Evolutionary conservation across 2,888 invertebrate species (phyloP).

Genomic region (Heteromyza rotundicornis): DNA sequence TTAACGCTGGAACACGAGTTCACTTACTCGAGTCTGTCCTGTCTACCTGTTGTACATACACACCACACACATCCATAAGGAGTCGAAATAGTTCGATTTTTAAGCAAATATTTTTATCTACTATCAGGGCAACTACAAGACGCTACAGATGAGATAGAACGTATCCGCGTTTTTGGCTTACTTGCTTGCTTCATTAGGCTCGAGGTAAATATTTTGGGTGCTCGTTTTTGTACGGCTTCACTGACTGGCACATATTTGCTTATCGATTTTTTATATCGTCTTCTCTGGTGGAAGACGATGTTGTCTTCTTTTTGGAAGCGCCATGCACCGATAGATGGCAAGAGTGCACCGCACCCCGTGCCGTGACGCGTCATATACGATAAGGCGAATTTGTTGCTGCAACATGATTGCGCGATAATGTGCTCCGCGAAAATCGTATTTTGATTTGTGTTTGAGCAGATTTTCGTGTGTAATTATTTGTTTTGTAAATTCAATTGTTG

Average conservation of each 20-base stretch:
- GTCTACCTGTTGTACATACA: constrained; percentile 10
- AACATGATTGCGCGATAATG: constrained; percentile 34
- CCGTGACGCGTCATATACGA: neutral
- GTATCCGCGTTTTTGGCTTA: neutral
- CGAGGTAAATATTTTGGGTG: constrained; percentile 12
- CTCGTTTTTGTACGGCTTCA: neutral
- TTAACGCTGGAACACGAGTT: too few relatives aligned
- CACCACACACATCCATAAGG: neutral
- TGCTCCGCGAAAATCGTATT: constrained; percentile 46
- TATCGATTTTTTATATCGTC: constrained; percentile 17
- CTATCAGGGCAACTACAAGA: neutral
- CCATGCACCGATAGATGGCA: neutral
- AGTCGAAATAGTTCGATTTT: constrained; percentile 12
- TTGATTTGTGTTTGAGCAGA: constrained; percentile 60
- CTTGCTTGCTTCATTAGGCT: constrained; percentile 15
- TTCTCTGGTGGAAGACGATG: neutral
- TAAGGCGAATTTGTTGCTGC: constrained; percentile 2
- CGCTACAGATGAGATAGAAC: neutral
- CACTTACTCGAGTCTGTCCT: neutral
- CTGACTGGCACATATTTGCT: constrained; percentile 8
- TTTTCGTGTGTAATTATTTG: constrained; percentile 50
- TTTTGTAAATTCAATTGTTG: constrained; percentile 59
- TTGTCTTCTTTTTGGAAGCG: neutral
- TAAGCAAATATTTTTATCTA: constrained; percentile 13
- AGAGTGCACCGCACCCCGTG: neutral